Evolutionary conservation across 53 echinoderm and acorn worm genomes (phyloP), one percentile per base, ranked within the genome.

Genomic region (Patiria pectinifera): DNA sequence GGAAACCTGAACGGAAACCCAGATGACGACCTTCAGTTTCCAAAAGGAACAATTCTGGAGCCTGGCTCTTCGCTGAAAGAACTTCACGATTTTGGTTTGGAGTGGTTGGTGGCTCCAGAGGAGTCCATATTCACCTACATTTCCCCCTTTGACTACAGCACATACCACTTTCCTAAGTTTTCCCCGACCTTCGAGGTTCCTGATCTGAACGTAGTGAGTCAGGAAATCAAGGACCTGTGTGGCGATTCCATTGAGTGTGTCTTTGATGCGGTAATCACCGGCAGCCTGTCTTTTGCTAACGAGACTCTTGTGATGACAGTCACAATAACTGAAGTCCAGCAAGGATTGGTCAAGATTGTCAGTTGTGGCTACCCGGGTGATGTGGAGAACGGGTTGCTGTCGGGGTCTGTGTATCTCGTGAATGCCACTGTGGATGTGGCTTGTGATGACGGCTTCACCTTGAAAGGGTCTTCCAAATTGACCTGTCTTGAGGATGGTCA

Each of bases 341-440:
- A 95, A 76, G 61, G 74, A 16, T 89, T 90, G 2, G 85, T 93
- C 59, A 95, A 93, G 83, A 74, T 95, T 1, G 85, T 93, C 19
- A 95, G 91, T 59, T 95, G 95, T 84, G 95, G 95, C 11, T 93
- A 69, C 48, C 95, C 93, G 12, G 93, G 93, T n/a, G 53, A 53
- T 53, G 53, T 53, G 53, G 53, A 84, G 25, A 93, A 95, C 87
- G 95, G 93, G 58, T 23, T 4, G 2, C 45, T 88, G 45, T 48
- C 69, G 0, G 93, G 91, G 45, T 75, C 78, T 49, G 92, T 94
- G 62, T 95, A 84, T 62, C 83, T 87, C 2, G 93, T 92, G 8
- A 87, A 87, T 26, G 48, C 78, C 45, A 87, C 79, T 19, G 47
- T 92, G 14, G 45, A 61, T 11, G 71, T 87, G 16, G 89, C 63